Base-by-base conservation (phyloP, 2,888 invertebrate genomes). In the Cenopis cana region DNA sequence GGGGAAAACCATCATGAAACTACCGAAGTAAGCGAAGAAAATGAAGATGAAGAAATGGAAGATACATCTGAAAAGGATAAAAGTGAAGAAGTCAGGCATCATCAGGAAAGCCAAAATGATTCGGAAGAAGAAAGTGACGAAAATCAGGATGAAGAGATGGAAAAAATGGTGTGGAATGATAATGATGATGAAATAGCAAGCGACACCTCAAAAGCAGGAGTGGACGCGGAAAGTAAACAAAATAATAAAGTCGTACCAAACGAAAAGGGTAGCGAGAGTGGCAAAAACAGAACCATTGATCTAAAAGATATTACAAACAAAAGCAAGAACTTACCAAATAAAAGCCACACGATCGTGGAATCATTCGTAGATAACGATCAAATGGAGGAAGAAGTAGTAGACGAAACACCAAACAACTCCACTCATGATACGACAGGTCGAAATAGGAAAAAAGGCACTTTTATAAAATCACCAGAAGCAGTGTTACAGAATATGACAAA, bases 391-490 rank as follows among this genome's bases (percentile, higher is more conserved):
- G 72, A 72, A 6, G 38, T 61, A 10, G 49, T 71, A n/a, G 50
- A 70, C 5, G 75, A 74, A 75, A 79, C 79, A 10, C 78, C 81
- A 0, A 80, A 86, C 33, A 81, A 86, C 33, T 70, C 75, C 14
- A 81, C 82, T 11, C 84, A 85, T 54, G 82, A 87, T 54, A 86
- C 85, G 12, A 87, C 85, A 6, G 84, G 82, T 61, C 80, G 81
- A 67, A 75, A 83, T 36, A 82, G 80, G 74, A 79, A 81, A 46
- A 85, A 83, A 55, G 73, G 77, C 11, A 69, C 72, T 6, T 41
- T 74, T 68, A 50, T 78, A 0, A 77, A 83, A 64, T 86, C 87
- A 0, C 90, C 88, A 6, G 92, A 92, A 85, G 81, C 77, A 0
- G 76, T 88, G n/a, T 75, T 85, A 61, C 78, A 82, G 17, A 72